Percentiles rank a stretch among this genome's conserved stretches.
phyloP scores from a whole-genome alignment of 30 jellyfish, hydroid and myxozoan species.

The Hydra vulgaris region DNA sequence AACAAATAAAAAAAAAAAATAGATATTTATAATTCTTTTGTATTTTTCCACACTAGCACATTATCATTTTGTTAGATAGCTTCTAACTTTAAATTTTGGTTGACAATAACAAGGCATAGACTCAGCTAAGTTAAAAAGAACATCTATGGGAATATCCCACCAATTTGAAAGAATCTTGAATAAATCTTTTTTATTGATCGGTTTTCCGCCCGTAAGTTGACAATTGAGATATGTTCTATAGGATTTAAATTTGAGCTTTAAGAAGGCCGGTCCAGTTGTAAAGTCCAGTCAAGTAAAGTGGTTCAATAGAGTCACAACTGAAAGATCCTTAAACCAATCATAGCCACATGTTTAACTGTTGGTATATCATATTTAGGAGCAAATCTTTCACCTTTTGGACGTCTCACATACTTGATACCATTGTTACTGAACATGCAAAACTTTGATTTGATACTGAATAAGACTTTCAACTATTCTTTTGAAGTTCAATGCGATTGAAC shows the following conservation, averaged over 20 bases:
- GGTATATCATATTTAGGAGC: not conserved
- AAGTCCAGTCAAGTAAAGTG: not conserved
- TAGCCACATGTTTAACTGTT: not conserved
- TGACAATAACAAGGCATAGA: not conserved
- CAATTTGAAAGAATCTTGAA: not conserved
- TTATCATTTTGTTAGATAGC: no score
- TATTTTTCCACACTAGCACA: not conserved
- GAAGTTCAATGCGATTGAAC: not conserved
- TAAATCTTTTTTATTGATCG: not conserved
- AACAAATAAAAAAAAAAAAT: not conserved
- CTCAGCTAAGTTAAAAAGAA: not conserved
- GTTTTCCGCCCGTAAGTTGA: not conserved
- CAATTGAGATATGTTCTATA: not conserved
- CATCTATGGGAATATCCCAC: not conserved
- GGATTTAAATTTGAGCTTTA: not conserved
- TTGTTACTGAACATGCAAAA: not conserved
- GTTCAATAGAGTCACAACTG: not conserved
- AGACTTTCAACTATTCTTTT: not conserved
- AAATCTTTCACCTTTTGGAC: not conserved
- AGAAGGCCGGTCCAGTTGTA: not conserved
- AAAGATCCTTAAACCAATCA: not conserved
- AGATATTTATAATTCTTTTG: no score
- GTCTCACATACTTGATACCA: not conserved
- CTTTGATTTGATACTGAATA: not conserved
- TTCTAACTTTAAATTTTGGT: not conserved